A percentile compares a stretch with the other conserved stretches of the same genome.
Conservation (phyloP, 2,113 vertebrate genomes). For the Bubo blakistoni region DNA sequence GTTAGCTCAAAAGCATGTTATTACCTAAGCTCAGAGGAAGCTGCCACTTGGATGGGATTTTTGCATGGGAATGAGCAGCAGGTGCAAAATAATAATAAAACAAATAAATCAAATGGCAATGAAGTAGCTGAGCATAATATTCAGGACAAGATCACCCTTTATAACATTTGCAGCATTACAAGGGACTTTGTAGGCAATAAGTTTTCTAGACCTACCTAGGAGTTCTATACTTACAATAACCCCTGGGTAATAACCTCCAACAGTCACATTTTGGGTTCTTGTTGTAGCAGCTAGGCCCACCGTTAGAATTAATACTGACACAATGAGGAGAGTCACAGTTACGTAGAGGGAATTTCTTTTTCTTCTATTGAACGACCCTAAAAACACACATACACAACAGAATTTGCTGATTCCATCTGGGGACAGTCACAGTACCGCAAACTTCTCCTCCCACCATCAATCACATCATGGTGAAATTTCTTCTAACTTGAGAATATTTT, state of each 20-base stretch:
- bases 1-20: not conserved
- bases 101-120: conserved; percentile 40
- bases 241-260: conserved; percentile 97
- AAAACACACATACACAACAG: conserved; percentile 72
- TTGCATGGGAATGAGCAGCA: conserved; percentile 52
- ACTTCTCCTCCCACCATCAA: not conserved
- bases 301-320: conserved; percentile 93
- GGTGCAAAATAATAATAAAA: conserved; percentile 58
- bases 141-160: conserved; percentile 29
- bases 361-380: conserved; percentile 94
- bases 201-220: conserved; percentile 58
- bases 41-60: conserved; percentile 6
- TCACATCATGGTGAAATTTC: not conserved
- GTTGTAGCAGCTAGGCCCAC: conserved; percentile 95
- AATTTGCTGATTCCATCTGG: conserved; percentile 52
- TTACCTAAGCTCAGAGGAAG: not conserved
- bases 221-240: conserved; percentile 90
- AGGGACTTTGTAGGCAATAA: conserved; percentile 31
- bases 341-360: conserved; percentile 96
- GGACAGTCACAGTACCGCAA: not conserved
- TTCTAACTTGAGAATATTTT: not conserved
- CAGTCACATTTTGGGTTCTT: conserved; percentile 96
- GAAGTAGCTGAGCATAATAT: conserved; percentile 50
- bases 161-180: conserved; percentile 29
- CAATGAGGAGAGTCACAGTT: conserved; percentile 90